Evolutionary conservation across 2,113 vertebrate genomes (phyloP).

Genomic region (Raphicerus campestris): DNA sequence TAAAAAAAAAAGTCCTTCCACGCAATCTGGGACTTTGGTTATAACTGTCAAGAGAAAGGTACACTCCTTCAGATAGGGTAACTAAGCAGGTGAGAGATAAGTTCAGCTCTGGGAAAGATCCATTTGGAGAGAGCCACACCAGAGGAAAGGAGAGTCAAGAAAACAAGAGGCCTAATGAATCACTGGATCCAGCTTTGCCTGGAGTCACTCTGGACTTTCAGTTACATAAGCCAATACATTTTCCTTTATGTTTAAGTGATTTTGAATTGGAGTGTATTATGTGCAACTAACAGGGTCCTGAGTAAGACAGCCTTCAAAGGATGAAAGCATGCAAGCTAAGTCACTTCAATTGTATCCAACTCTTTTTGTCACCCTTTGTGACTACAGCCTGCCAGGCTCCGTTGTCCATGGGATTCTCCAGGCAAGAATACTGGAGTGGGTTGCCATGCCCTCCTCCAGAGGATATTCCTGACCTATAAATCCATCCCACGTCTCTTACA

Average conservation of each 20-base stretch:
- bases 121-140: background rate
- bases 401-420: background rate
- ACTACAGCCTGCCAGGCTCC: background rate
- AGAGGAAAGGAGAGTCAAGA: background rate
- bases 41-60: background rate
- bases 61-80: background rate
- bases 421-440: background rate
- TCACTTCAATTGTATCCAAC: accelerated
- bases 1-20: background rate
- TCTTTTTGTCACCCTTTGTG: accelerated
- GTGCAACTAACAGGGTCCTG: background rate
- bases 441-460: background rate
- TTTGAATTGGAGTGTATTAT: background rate
- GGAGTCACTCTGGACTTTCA: background rate
- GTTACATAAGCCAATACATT: background rate
- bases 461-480: background rate
- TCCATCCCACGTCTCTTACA: background rate
- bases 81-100: background rate
- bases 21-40: background rate
- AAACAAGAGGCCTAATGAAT: background rate
- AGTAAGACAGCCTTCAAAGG: background rate
- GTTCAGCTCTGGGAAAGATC: background rate
- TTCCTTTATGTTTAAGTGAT: background rate
- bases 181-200: background rate
- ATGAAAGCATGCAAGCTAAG: background rate